phyloP scores from a whole-genome alignment of 2,888 invertebrate species.

The Coelinius sp. region DNA sequence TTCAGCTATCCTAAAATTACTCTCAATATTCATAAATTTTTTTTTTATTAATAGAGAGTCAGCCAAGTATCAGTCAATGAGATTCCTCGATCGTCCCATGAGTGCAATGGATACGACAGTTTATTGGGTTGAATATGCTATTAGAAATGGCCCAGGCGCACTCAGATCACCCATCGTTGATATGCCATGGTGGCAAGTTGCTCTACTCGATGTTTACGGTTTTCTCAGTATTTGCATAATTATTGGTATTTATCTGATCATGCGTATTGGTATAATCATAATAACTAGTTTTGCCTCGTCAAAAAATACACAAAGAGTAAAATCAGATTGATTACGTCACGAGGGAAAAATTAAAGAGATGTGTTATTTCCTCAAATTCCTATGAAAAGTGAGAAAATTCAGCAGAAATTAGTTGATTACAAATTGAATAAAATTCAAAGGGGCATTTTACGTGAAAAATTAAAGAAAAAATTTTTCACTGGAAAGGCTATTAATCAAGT shows the following conservation, averaged over 20 bases:
- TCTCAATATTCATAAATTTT: not conserved
- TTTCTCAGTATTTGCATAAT: slow-evolving; percentile 20
- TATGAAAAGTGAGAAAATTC: no score
- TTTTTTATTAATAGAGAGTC: slow-evolving; percentile 52
- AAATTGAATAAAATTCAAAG: no score
- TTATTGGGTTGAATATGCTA: slow-evolving; percentile 55
- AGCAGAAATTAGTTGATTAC: no score
- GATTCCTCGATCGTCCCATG: slow-evolving; percentile 55
- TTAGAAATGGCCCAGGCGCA: slow-evolving; percentile 48
- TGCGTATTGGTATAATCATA: slow-evolving; percentile 6
- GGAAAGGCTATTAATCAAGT: not conserved
- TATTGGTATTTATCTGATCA: not conserved
- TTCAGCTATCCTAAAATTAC: not conserved
- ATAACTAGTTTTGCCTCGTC: not conserved
- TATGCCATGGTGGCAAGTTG: slow-evolving; percentile 54
- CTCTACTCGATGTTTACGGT: slow-evolving; percentile 50
- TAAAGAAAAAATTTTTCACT: no score
- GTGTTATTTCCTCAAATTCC: no score
- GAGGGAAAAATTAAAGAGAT: no score
- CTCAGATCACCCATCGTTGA: slow-evolving; percentile 49
- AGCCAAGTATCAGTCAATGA: slow-evolving; percentile 53
- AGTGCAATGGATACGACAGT: slow-evolving; percentile 50
- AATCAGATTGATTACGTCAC: not conserved
- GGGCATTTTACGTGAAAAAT: no score
- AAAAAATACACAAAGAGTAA: not conserved